These are phyloP conservation scores for Leucania comma DNA, from an alignment of 2,888 invertebrate genomes.

Conservation along the genomic window DNA sequence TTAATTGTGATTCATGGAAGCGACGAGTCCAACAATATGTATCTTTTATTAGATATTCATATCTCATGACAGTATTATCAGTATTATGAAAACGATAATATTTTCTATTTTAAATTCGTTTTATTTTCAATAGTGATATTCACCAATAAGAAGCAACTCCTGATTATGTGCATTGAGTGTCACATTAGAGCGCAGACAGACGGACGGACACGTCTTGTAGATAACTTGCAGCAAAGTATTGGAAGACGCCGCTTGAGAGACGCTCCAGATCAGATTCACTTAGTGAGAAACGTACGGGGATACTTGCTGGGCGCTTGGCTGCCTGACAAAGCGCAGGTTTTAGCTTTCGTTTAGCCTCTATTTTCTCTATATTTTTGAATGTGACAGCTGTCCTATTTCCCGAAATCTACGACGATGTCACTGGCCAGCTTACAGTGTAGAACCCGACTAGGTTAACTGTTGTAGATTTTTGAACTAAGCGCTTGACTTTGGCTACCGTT, in stretches of 20 bases:
- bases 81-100: not conserved
- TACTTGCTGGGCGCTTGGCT: not conserved
- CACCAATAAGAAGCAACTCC: not conserved
- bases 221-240: slow-evolving; percentile 24
- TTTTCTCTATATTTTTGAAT: not conserved
- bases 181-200: slow-evolving; percentile 13
- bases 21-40: not conserved
- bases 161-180: slow-evolving; percentile 19
- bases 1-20: slow-evolving; percentile 14
- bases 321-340: not conserved
- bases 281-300: slow-evolving; percentile 4
- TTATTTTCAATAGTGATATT: not conserved
- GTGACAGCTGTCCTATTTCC: not conserved
- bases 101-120: not conserved
- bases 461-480: not conserved
- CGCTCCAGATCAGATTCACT: slow-evolving; percentile 13
- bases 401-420: too few relatives aligned
- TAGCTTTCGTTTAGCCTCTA: not conserved
- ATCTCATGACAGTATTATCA: not conserved
- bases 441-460: not conserved
- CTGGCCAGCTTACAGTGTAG: not conserved
- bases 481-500: not conserved
- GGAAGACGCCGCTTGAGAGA: slow-evolving; percentile 12
- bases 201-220: slow-evolving; percentile 13
- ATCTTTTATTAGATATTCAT: slow-evolving; percentile 1